These are phyloP conservation scores for Pipra filicauda DNA, from an alignment of 2,113 vertebrate genomes.

Conservation along the genomic window DNA sequence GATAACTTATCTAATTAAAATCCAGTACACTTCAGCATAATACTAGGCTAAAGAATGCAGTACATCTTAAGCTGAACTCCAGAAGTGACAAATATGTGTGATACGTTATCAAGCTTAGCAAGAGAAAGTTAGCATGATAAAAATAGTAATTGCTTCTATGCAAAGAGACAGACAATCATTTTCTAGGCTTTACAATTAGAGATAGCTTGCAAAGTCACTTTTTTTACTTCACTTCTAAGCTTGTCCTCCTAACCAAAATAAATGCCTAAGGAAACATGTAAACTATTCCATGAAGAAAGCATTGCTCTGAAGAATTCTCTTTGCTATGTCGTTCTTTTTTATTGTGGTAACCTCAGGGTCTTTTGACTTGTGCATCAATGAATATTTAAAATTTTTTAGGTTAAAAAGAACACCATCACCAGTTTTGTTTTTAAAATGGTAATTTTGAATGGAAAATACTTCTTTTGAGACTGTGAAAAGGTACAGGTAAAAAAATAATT, in stretches of 20 bases:
- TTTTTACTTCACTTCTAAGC: not conserved
- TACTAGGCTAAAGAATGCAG: not conserved
- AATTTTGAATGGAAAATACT: not conserved
- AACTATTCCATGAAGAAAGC: not conserved
- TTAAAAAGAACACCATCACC: not conserved
- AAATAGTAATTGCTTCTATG: slow-evolving; percentile 4
- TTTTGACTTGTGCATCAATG: not conserved
- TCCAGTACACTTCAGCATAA: not conserved
- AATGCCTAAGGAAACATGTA: not conserved
- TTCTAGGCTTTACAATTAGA: not conserved
- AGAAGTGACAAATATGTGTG: not conserved
- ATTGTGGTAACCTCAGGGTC: not conserved
- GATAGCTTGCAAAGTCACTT: not conserved
- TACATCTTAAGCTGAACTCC: not conserved
- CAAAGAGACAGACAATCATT: not conserved
- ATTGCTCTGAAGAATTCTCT: not conserved
- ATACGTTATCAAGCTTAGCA: not conserved
- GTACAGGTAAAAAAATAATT: not conserved
- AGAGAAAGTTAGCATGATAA: not conserved
- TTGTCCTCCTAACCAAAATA: not conserved
- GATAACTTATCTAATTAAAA: not conserved
- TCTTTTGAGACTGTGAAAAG: not conserved
- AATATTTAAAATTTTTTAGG: not conserved
- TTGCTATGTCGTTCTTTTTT: not conserved
- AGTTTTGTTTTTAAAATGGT: not conserved